Conservation (phyloP, 64 coral and sea anemone genomes). For the Montipora foliosa region DNA sequence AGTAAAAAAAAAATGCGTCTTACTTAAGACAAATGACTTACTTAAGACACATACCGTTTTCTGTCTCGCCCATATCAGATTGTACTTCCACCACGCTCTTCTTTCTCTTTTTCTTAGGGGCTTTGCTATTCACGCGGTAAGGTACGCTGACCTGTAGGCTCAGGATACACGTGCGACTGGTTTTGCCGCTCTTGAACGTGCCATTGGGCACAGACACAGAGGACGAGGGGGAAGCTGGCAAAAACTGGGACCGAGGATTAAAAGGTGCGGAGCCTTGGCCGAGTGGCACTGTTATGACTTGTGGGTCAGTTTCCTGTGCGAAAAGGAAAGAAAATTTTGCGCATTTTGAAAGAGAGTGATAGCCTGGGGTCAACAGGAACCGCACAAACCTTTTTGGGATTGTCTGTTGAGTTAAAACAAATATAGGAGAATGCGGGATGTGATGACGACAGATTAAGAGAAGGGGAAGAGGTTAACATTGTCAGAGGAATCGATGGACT, state of each 20-base stretch:
- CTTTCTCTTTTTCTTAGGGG: slow-evolving; percentile 46
- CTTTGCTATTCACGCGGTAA: slow-evolving; percentile 62
- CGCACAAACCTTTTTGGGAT: no score
- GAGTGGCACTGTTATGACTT: slow-evolving; percentile 77
- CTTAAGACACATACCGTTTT: not conserved
- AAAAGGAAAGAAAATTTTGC: not conserved
- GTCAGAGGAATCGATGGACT: no score
- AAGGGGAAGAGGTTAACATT: no score
- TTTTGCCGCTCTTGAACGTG: slow-evolving; percentile 79
- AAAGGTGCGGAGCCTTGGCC: slow-evolving; percentile 88
- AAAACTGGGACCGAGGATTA: slow-evolving; percentile 89
- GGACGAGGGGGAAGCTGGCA: slow-evolving; percentile 75
- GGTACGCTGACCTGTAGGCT: slow-evolving; percentile 92
- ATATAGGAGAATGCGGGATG: no score
- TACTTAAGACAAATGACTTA: no score
- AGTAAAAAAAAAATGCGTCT: not conserved
- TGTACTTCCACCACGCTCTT: slow-evolving; percentile 16
- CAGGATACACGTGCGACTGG: slow-evolving; percentile 84
- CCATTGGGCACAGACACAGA: slow-evolving; percentile 85
- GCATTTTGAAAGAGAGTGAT: no score
- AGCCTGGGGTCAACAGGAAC: no score
- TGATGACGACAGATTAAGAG: no score
- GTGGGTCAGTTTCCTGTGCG: slow-evolving; percentile 81
- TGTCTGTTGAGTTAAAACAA: no score
- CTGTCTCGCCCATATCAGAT: not conserved